phyloP scores from a whole-genome alignment of 2,888 invertebrate species.

The Sarcophaga subvicina region DNA sequence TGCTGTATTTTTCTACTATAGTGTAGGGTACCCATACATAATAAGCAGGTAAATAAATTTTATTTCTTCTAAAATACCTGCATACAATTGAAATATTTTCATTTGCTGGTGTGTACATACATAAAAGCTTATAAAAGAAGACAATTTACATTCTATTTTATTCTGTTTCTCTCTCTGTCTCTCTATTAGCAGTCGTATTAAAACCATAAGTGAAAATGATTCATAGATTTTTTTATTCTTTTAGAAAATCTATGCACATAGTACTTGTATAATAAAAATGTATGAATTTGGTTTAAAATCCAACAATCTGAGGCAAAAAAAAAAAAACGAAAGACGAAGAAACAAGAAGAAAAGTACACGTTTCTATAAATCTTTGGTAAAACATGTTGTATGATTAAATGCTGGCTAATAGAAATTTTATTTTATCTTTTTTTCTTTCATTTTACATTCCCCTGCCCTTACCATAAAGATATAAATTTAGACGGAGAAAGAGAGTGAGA shows the following conservation, averaged over 20 bases:
- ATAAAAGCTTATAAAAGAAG: conserved; percentile 22
- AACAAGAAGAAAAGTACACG: neutral
- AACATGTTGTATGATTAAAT: conserved; percentile 52
- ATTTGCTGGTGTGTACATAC: neutral
- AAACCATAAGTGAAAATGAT: conserved; percentile 60
- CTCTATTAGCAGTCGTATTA: conserved; percentile 47
- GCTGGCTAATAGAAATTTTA: conserved; percentile 47
- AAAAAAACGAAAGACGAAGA: conserved; percentile 12
- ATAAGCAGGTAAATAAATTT: conserved; percentile 40
- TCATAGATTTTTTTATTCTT: conserved; percentile 34
- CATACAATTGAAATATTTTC: neutral
- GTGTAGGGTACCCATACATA: neutral
- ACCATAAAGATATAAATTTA: too few relatives aligned
- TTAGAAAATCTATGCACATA: conserved; percentile 43
- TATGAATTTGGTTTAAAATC: conserved; percentile 14
- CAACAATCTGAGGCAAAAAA: conserved; percentile 20
- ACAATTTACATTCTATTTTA: conserved; percentile 4
- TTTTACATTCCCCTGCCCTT: neutral
- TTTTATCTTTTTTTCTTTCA: conserved; percentile 24
- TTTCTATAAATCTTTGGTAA: conserved; percentile 43
- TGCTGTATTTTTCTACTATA: neutral
- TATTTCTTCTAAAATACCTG: conserved; percentile 33
- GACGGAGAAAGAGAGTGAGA: neutral
- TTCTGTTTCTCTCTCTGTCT: conserved; percentile 6
- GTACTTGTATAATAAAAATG: conserved; percentile 43